Evolutionary conservation across 2,888 invertebrate genomes (phyloP), one percentile per base, ranked within the genome.

Genomic region (Leucophenga montana): DNA sequence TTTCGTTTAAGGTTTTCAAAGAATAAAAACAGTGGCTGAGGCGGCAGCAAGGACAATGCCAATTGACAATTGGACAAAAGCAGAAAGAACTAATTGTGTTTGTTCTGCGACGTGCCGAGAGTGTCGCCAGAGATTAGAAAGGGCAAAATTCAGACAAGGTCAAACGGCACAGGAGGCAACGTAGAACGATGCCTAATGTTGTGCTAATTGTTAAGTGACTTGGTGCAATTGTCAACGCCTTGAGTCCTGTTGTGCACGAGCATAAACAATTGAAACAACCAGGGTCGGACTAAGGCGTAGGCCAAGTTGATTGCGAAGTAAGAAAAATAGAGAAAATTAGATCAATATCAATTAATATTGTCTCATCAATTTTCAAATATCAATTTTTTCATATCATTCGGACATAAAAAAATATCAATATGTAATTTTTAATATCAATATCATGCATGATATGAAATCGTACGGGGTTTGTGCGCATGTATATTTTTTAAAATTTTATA

Each of bases 141-240:
- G 39, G 8, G 9, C 39, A 8, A 39, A 39, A 11, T 5, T 8
- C 39, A 39, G 83, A 79, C 83, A 81, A 80, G 83, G 84, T 84
- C 84, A 84, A 84, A 84, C 83, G 84, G 82, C 84, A 80, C 18
- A 39, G 39, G 39, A 39, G 20, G 81, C 69, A 74, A 74, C 81
- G 72, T 22, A 27, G 16, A 20, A 1, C 20, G n/a, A 5, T 5
- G 16, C 4, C 69, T 84, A 80, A 80, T 84, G 77, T 76, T 80
- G 80, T 80, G 80, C 83, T 80, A 80, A 80, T 80, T 80, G 83
- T 39, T 1, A 3, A 39, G 39, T 39, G 39, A 39, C 39, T 39
- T 39, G 39, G 39, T 8, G 39, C 39, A 39, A 39, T 39, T 39
- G 39, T 39, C 77, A 8, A 39, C 39, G 54, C 9, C 13, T 54